phyloP scores from a whole-genome alignment of 2,797 vertebrate species.

The Enteromius argenteus region DNA sequence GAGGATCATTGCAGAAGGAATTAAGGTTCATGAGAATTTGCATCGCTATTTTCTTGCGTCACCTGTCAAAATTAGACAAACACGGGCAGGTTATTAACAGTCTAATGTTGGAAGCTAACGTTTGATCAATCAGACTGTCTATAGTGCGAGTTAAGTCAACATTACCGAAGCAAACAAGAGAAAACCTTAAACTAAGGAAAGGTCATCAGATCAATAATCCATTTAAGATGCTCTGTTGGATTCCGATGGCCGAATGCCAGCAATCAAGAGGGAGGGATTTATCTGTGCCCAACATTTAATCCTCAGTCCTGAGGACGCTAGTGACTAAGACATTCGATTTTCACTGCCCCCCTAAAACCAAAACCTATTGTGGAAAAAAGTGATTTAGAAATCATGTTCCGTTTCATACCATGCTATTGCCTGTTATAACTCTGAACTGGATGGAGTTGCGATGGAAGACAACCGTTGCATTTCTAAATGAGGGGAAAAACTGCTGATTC shows the following conservation, averaged over 20 bases:
- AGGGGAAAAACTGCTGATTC: slow-evolving; percentile 11
- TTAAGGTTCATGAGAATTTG: neutral
- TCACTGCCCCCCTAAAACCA: slow-evolving; percentile 69
- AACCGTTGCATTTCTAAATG: slow-evolving; percentile 1
- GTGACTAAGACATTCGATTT: slow-evolving; percentile 70
- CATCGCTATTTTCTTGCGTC: slow-evolving; percentile 27
- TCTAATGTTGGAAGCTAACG: slow-evolving; percentile 70
- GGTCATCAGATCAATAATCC: slow-evolving; percentile 84
- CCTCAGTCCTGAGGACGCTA: slow-evolving; percentile 59
- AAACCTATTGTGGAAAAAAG: slow-evolving; percentile 16
- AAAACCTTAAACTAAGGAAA: slow-evolving; percentile 75
- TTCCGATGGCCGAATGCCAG: slow-evolving; percentile 68
- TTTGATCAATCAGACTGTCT: slow-evolving; percentile 73
- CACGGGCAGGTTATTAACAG: slow-evolving; percentile 69
- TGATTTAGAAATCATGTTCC: slow-evolving; percentile 32
- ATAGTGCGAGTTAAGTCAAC: slow-evolving; percentile 71
- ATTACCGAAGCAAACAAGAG: slow-evolving; percentile 68
- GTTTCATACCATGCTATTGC: neutral
- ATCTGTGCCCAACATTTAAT: slow-evolving; percentile 66
- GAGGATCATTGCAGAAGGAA: neutral
- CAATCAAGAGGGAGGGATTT: slow-evolving; percentile 80
- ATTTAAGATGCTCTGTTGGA: slow-evolving; percentile 81
- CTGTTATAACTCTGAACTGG: slow-evolving; percentile 26
- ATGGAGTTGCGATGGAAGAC: slow-evolving; percentile 8
- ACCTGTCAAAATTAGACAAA: slow-evolving; percentile 64